A percentile compares a stretch with the other conserved stretches of the same genome.
These are phyloP conservation scores for Xenopus laevis DNA, from an alignment of 2,113 vertebrate species.

Conservation along the genomic window DNA sequence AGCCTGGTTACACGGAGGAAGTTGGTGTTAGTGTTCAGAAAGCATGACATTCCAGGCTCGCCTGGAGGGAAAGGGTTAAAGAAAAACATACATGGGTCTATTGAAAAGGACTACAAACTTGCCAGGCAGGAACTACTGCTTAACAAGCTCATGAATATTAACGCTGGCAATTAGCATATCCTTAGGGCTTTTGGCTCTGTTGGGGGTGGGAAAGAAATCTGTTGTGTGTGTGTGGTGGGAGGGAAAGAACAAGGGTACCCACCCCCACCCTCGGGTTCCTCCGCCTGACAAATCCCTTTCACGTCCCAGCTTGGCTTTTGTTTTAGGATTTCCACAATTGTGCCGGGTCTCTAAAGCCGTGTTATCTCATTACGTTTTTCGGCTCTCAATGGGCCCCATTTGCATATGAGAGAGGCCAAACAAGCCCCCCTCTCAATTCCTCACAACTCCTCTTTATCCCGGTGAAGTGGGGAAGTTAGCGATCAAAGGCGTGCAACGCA, in stretches of 20 bases:
- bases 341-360: conserved; percentile 28
- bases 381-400: conserved; percentile 17
- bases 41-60: background rate
- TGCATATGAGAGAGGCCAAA: conserved; percentile 38
- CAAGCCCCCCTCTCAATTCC: conserved; percentile 29
- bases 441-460: conserved; percentile 28
- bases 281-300: conserved; percentile 43
- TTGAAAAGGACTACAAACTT: background rate
- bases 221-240: conserved; percentile 20
- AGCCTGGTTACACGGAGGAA: too few relatives aligned
- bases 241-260: conserved; percentile 6
- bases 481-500: conserved; percentile 46
- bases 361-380: conserved; percentile 34
- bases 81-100: background rate
- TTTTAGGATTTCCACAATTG: conserved; percentile 37
- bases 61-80: background rate
- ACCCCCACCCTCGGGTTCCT: background rate
- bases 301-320: conserved; percentile 36
- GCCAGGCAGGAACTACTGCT: conserved; percentile 36
- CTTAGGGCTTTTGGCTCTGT: conserved; percentile 19
- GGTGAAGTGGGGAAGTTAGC: conserved; percentile 44
- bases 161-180: conserved; percentile 50
- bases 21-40: background rate
- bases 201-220: conserved; percentile 40
- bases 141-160: conserved; percentile 55